These are phyloP conservation scores for Bubo bubo DNA, from an alignment of 2,113 vertebrate genomes.

Conservation along the genomic window DNA sequence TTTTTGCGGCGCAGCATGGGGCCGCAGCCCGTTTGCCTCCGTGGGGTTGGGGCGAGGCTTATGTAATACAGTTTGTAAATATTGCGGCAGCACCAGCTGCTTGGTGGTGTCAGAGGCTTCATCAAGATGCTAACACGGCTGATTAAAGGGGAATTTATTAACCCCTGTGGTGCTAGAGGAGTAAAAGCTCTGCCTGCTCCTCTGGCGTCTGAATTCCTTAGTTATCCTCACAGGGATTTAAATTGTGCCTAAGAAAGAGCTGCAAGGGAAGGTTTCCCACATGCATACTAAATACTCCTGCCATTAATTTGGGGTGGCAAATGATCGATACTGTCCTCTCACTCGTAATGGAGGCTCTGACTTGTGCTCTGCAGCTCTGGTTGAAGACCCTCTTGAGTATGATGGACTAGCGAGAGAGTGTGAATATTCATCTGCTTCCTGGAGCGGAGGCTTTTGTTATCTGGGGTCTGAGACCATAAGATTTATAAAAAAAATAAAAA, in stretches of 20 bases:
- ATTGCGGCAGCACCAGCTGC: conserved; percentile 2
- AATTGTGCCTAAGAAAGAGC: neutral
- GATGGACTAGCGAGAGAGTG: neutral
- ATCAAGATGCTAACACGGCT: neutral
- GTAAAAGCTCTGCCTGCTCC: neutral
- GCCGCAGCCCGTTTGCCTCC: neutral
- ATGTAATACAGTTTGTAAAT: neutral
- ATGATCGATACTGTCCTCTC: neutral
- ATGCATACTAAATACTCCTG: neutral
- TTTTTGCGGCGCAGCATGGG: neutral
- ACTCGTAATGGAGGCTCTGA: accelerated
- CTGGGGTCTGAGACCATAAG: neutral
- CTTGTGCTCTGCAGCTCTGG: neutral
- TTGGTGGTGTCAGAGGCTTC: neutral
- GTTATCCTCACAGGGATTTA: neutral
- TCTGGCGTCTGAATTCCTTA: neutral
- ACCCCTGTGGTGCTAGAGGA: neutral
- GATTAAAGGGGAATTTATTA: neutral
- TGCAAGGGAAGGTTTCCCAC: neutral
- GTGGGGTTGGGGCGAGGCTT: neutral
- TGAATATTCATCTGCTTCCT: neutral
- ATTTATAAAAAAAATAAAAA: neutral
- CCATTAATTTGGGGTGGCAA: neutral
- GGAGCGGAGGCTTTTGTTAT: neutral
- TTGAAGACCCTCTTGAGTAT: neutral